Base-by-base conservation (phyloP, 2,113 vertebrate genomes). In the Parus major region DNA sequence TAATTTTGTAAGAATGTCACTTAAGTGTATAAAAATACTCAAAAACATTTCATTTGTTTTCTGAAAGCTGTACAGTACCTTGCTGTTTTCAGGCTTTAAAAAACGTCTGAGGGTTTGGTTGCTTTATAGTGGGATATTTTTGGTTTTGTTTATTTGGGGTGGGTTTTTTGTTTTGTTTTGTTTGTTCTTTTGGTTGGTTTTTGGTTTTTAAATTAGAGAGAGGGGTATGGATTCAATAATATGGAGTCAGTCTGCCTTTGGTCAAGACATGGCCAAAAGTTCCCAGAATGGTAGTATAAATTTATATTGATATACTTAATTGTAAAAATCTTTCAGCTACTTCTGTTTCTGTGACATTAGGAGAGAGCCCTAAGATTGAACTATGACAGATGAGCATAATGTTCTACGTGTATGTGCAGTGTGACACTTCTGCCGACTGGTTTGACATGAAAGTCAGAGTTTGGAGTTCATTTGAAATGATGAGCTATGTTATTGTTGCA, bases 341-440 rank as follows among this genome's bases (percentile, higher is more conserved):
- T 79, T 86, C 29, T 83, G 3, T 46, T 76, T 66, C 9, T 41
- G 2, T 64, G 35, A 11, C 4, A n/a, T 24, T 68, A 47, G 20
- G 55, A 39, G 35, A 71, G 3, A 4, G 16, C 18, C 17, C 68
- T 81, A 42, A 44, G 19, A 57, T 9, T 42, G 9, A 10, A 28
- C 7, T n/a, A 5, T 28, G 25, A 29, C 33, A 88, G 49, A 66
- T 41, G 9, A 71, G 7, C 14, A 15, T 46, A 3, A 61, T 24
- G 18, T 21, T 56, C 69, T 75, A 55, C 6, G 8, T 27, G 3
- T 46, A 35, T 36, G 12, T 52, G 17, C 7, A 35, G 8, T n/a
- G 12, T 80, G 64, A 50, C 4, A 4, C 11, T 89, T 69, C n/a
- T 79, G 14, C 11, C 0, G 0, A 1, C 59, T 72, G 49, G 9